Conservation (phyloP, 1,140 invertebrate genomes). For the Onthophagus taurus region DNA sequence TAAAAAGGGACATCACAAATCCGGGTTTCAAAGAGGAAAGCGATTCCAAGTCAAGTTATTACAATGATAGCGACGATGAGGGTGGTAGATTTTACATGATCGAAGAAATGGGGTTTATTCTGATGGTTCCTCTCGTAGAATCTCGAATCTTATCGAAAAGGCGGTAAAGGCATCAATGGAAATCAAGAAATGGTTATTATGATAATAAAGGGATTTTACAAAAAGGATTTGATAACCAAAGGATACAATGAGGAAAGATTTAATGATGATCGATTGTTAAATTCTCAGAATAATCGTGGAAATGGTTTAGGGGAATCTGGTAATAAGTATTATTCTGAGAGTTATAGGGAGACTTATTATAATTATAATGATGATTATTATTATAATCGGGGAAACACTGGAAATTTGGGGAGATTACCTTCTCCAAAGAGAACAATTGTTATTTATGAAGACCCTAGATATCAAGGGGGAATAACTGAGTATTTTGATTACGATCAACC, state of each 20-base stretch:
- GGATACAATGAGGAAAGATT: slow-evolving; percentile 44
- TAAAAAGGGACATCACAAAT: slow-evolving; percentile 54
- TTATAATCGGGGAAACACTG: slow-evolving; percentile 4
- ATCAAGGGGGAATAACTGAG: slow-evolving; percentile 34
- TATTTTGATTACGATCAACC: slow-evolving; percentile 35
- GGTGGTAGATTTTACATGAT: slow-evolving; percentile 44
- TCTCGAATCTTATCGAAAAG: slow-evolving; percentile 4
- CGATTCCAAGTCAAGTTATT: slow-evolving; percentile 53
- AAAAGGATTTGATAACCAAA: slow-evolving; percentile 36
- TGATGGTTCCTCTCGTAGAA: neutral
- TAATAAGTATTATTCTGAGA: neutral
- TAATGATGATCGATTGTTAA: slow-evolving; percentile 40
- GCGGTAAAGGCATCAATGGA: slow-evolving; percentile 15
- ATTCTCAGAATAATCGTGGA: slow-evolving; percentile 36
- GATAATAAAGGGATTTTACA: slow-evolving; percentile 42
- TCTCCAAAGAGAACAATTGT: slow-evolving; percentile 38
- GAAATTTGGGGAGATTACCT: slow-evolving; percentile 3
- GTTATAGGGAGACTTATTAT: neutral
- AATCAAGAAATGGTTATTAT: slow-evolving; percentile 40
- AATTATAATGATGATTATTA: neutral
- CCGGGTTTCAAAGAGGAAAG: slow-evolving; percentile 56
- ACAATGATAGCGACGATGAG: slow-evolving; percentile 51
- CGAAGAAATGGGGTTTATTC: slow-evolving; percentile 31
- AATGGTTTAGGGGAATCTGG: slow-evolving; percentile 40
- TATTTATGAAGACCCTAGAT: slow-evolving; percentile 48